phyloP scores from a whole-genome alignment of 2,888 invertebrate genomes.

The Gisinianus flammeolus region DNA sequence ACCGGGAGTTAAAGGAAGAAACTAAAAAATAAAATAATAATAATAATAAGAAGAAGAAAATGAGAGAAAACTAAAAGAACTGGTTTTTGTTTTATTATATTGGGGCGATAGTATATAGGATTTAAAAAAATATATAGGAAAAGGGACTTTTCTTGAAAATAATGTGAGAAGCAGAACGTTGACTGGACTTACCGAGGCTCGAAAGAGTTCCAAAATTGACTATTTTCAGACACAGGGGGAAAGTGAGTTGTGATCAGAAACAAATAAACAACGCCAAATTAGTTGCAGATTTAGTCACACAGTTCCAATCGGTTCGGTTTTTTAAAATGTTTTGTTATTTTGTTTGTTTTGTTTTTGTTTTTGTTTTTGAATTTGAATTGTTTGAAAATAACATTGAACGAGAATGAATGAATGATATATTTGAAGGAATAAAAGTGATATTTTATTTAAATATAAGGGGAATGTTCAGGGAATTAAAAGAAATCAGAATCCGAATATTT shows the following conservation, averaged over 20 bases:
- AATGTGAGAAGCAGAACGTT: constrained; percentile 38
- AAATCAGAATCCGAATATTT: too few species aligned
- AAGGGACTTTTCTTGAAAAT: constrained; percentile 31
- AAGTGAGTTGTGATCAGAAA: constrained; percentile 59
- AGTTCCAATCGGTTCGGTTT: constrained; percentile 35
- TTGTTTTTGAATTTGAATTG: too few species aligned
- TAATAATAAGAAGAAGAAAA: background rate
- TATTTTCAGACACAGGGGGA: constrained; percentile 66
- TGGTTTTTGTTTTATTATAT: too few species aligned
- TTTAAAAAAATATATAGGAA: constrained; percentile 13
- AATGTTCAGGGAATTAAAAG: too few species aligned
- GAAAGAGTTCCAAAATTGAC: constrained; percentile 99
- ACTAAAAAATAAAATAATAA: background rate
- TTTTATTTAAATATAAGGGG: too few species aligned
- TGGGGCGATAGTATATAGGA: background rate
- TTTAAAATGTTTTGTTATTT: too few species aligned
- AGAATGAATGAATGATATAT: too few species aligned
- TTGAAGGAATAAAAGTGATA: too few species aligned
- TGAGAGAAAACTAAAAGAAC: background rate
- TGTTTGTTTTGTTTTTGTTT: too few species aligned
- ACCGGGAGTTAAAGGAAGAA: background rate
- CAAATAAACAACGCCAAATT: constrained; percentile 59
- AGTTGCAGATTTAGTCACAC: constrained; percentile 52
- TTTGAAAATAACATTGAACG: too few species aligned
- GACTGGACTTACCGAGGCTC: constrained; percentile 85